Conservation (phyloP, 1,140 invertebrate genomes). For the Saccostrea echinata region DNA sequence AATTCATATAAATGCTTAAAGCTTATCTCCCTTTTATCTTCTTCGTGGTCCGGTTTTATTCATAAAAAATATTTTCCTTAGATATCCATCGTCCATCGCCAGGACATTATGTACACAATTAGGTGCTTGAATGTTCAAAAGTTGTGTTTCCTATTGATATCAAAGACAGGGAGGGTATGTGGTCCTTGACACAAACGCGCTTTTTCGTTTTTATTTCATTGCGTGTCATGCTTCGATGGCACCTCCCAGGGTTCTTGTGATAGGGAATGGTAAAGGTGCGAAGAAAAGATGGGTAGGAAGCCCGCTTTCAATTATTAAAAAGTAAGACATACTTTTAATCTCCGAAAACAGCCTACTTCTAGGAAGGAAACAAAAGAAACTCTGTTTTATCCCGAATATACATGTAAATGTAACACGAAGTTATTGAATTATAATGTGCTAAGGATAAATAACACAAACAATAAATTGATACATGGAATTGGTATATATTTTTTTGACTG, state of each 20-base stretch:
- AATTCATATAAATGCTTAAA: neutral
- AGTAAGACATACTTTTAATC: too few species aligned
- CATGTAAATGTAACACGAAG: too few species aligned
- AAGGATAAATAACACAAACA: too few species aligned
- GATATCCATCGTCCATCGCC: neutral
- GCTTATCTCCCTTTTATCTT: neutral
- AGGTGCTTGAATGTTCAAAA: neutral
- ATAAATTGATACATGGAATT: too few species aligned
- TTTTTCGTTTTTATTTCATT: neutral
- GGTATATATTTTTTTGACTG: too few species aligned
- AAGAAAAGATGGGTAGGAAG: neutral
- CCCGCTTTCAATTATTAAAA: neutral
- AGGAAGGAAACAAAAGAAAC: too few species aligned
- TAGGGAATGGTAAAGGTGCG: neutral
- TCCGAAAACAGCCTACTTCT: too few species aligned
- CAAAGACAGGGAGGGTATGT: neutral
- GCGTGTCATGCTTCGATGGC: neutral
- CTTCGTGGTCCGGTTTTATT: neutral
- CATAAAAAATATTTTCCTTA: neutral
- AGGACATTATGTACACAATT: neutral
- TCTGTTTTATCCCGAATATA: too few species aligned
- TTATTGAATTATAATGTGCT: too few species aligned
- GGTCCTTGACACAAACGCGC: neutral
- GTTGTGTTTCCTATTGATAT: neutral
- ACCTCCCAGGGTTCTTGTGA: neutral